These are phyloP conservation scores for Coenonympha arcania DNA, from an alignment of 2,888 invertebrate genomes.

Conservation along the genomic window DNA sequence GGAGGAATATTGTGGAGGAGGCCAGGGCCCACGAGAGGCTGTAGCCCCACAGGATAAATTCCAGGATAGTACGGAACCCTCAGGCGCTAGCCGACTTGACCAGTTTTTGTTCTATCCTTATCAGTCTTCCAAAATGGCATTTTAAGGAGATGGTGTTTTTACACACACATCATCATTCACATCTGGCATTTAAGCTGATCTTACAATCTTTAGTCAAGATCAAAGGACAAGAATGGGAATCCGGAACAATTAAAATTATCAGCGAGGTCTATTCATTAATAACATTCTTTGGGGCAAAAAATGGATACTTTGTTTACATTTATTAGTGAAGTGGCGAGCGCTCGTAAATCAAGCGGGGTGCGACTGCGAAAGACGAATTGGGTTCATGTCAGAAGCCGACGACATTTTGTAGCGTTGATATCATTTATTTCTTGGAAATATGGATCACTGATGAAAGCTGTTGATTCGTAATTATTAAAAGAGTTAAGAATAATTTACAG, in stretches of 20 bases:
- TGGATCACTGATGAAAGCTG: slow-evolving; percentile 14
- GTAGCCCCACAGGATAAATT: no score
- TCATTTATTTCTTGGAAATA: slow-evolving; percentile 31
- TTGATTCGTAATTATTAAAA: slow-evolving; percentile 11
- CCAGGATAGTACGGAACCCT: no score
- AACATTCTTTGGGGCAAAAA: slow-evolving; percentile 53
- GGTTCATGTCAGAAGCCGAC: slow-evolving; percentile 31
- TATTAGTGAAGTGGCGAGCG: slow-evolving; percentile 63
- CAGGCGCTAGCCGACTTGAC: no score
- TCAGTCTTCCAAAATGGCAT: no score
- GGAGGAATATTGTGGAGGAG: no score
- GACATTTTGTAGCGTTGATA: slow-evolving; percentile 32
- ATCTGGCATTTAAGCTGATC: no score
- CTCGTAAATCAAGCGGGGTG: slow-evolving; percentile 62
- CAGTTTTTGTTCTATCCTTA: no score
- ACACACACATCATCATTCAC: no score
- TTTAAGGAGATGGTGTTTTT: no score
- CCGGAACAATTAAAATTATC: slow-evolving; percentile 65
- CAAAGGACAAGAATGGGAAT: slow-evolving; percentile 45
- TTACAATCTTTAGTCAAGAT: slow-evolving; percentile 47
- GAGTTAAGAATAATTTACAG: no score
- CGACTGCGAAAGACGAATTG: slow-evolving; percentile 68
- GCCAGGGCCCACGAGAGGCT: no score
- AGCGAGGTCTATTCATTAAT: slow-evolving; percentile 56
- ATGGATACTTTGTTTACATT: slow-evolving; percentile 69